phyloP scores from a whole-genome alignment of 92 coral and sea anemone genomes.

The Micromussa lordhowensis region DNA sequence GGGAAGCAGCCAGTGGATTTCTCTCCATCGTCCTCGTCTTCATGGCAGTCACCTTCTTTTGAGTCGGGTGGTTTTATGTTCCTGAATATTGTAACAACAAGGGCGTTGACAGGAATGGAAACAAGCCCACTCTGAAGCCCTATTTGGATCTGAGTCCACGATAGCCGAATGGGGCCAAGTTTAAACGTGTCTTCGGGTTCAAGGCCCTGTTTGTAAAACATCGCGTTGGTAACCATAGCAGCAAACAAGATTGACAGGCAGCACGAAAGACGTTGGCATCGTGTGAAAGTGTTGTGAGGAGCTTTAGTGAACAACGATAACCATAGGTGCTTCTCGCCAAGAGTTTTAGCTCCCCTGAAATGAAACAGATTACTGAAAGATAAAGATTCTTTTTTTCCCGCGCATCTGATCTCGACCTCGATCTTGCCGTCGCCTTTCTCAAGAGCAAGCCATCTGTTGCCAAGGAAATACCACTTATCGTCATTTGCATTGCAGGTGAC shows the following conservation, averaged over 20 bases:
- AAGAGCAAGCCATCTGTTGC: constrained; percentile 86
- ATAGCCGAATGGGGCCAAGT: constrained; percentile 81
- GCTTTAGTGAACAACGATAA: constrained; percentile 84
- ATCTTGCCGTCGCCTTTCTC: constrained; percentile 80
- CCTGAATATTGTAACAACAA: constrained; percentile 85
- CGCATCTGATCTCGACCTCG: constrained; percentile 68
- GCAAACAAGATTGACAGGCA: constrained; percentile 85
- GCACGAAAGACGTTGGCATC: constrained; percentile 86
- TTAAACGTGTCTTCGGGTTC: constrained; percentile 72
- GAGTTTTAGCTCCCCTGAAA: constrained; percentile 73
- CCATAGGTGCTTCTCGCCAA: constrained; percentile 91
- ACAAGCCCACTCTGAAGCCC: constrained; percentile 93
- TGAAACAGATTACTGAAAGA: constrained; percentile 82
- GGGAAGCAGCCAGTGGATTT: constrained; percentile 83
- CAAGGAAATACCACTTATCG: constrained; percentile 75
- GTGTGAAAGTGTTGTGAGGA: constrained; percentile 87
- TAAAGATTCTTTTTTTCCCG: constrained; percentile 75
- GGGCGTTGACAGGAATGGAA: constrained; percentile 84
- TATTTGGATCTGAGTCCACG: constrained; percentile 88
- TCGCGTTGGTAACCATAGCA: constrained; percentile 91
- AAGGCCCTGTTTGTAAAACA: constrained; percentile 87
- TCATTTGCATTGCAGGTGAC: constrained; percentile 61
- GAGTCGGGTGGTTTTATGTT: constrained; percentile 58
- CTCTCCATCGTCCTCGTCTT: constrained; percentile 1
- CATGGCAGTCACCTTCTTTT: neutral